phyloP scores from a whole-genome alignment of 2,797 vertebrate species.

The Megalops cyprinoides region DNA sequence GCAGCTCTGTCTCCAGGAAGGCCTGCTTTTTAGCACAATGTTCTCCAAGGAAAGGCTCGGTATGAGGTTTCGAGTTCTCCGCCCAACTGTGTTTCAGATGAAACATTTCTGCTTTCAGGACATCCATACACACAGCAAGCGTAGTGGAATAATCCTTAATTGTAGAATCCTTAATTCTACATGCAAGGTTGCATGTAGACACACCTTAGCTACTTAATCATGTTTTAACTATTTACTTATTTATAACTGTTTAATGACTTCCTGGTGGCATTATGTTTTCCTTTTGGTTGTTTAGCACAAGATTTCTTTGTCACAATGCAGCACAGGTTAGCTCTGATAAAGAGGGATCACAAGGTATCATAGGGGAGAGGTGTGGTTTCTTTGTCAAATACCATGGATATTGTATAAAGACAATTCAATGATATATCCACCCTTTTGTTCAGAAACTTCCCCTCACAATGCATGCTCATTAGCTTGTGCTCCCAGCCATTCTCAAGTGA shows the following conservation, averaged over 20 bases:
- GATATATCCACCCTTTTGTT: not conserved
- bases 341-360: not conserved
- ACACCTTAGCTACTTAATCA: too few species aligned
- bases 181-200: too few species aligned
- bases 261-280: not conserved
- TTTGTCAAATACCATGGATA: too few species aligned
- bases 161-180: not conserved
- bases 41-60: not conserved
- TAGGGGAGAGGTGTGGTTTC: not conserved
- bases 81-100: not conserved
- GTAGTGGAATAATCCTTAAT: not conserved
- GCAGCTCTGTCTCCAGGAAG: not conserved
- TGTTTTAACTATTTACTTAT: too few species aligned
- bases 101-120: not conserved
- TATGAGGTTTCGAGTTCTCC: not conserved
- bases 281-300: not conserved
- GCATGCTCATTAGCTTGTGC: not conserved
- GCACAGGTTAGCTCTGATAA: not conserved
- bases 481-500: slow-evolving; percentile 3
- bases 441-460: not conserved
- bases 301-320: not conserved
- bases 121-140: not conserved
- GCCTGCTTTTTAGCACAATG: not conserved
- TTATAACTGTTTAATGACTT: too few species aligned
- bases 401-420: not conserved